These are phyloP conservation scores for Chelon auratus DNA, from an alignment of 2,797 vertebrate species.

Conservation along the genomic window DNA sequence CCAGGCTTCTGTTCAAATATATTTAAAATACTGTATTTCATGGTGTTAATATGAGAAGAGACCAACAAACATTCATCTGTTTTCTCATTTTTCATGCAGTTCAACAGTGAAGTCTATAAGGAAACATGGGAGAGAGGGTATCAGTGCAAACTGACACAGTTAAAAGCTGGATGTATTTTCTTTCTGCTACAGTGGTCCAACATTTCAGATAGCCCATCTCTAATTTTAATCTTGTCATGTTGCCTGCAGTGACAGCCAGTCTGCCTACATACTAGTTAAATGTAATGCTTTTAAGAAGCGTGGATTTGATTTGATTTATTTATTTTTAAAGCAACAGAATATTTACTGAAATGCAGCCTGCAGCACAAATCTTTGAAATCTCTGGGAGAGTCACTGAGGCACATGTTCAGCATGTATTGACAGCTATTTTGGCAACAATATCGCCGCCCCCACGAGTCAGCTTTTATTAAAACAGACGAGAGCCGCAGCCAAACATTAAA, in stretches of 20 bases:
- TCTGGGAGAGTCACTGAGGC: neutral
- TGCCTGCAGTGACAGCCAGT: slow-evolving; percentile 42
- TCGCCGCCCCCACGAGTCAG: slow-evolving; percentile 21
- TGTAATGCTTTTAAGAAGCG: slow-evolving; percentile 36
- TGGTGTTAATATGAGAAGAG: neutral
- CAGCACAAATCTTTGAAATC: slow-evolving; percentile 20
- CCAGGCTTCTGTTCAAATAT: neutral
- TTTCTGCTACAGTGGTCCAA: slow-evolving; percentile 38
- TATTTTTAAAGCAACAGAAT: slow-evolving; percentile 5
- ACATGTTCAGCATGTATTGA: slow-evolving; percentile 37
- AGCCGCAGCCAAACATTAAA: slow-evolving; percentile 40
- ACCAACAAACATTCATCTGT: neutral
- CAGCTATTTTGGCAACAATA: slow-evolving; percentile 29
- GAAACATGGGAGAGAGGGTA: neutral
- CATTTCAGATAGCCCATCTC: slow-evolving; percentile 38
- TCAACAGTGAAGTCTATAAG: neutral
- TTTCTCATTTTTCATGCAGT: neutral
- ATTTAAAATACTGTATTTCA: neutral
- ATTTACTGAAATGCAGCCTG: slow-evolving; percentile 31
- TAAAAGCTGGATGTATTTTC: slow-evolving; percentile 18
- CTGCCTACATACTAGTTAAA: slow-evolving; percentile 26
- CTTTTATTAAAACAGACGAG: slow-evolving; percentile 30
- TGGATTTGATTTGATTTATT: neutral
- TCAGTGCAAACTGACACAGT: slow-evolving; percentile 4
- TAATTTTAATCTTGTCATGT: slow-evolving; percentile 41